Evolutionary conservation across 2,113 vertebrate genomes (phyloP).

Genomic region (Dendropsophus ebraccatus): DNA sequence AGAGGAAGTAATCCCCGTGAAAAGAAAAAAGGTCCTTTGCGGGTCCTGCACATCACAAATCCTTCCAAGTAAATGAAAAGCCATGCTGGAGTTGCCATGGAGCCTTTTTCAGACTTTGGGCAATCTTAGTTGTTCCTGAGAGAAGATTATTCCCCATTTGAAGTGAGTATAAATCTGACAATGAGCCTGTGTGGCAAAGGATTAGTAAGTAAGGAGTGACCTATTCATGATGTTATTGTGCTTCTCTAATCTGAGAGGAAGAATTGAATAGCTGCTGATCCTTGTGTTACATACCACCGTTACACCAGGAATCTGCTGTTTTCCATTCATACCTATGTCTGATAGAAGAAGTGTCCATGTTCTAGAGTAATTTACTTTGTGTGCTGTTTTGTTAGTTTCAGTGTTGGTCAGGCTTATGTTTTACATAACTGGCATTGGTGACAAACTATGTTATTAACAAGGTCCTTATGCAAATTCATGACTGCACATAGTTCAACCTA

Average conservation of each 20-base stretch:
- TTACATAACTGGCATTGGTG: background rate
- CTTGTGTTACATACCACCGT: conserved; percentile 6
- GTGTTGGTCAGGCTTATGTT: background rate
- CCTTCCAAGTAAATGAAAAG: conserved; percentile 60
- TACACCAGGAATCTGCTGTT: conserved; percentile 21
- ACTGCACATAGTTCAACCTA: background rate
- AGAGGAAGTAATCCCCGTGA: conserved; percentile 59
- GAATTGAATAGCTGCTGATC: conserved; percentile 58
- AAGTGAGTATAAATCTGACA: conserved; percentile 65
- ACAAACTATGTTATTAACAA: background rate
- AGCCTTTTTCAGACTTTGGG: conserved; percentile 54
- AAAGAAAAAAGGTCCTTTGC: conserved; percentile 61
- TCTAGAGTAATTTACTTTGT: conserved; percentile 7
- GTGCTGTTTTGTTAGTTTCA: background rate
- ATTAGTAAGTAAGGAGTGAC: conserved; percentile 64
- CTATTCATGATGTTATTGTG: conserved; percentile 61
- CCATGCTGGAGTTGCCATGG: conserved; percentile 58
- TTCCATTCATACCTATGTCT: conserved; percentile 55
- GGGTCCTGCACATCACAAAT: conserved; percentile 51
- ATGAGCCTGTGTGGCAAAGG: conserved; percentile 64
- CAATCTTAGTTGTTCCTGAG: conserved; percentile 64
- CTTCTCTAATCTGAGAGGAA: conserved; percentile 61
- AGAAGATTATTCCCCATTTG: conserved; percentile 67
- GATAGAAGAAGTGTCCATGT: conserved; percentile 16
- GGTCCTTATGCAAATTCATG: background rate